phyloP scores from a whole-genome alignment of 2,113 vertebrate species.

The Pollachius pollachius region DNA sequence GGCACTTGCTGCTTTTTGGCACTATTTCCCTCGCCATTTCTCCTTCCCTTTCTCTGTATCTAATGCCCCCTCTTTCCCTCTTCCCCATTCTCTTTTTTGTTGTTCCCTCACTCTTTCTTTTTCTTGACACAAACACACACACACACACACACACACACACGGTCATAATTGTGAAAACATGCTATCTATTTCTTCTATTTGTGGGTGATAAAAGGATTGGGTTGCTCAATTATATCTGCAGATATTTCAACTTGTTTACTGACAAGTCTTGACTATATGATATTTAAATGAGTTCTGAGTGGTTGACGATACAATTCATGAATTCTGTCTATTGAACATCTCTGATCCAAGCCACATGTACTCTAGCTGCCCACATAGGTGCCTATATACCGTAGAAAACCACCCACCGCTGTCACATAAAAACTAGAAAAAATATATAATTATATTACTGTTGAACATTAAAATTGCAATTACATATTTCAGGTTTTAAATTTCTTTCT shows the following conservation, averaged over 20 bases:
- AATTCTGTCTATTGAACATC: too few relatives aligned
- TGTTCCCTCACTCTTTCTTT: conserved; percentile 15
- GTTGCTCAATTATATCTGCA: conserved; percentile 12
- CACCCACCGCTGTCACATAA: background rate
- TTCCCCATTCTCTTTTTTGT: conserved; percentile 34
- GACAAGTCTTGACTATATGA: background rate
- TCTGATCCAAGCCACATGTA: too few relatives aligned
- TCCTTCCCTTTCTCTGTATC: conserved; percentile 9
- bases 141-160: conserved; percentile 1
- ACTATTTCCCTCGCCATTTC: conserved; percentile 48
- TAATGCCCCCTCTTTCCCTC: background rate
- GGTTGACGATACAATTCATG: background rate
- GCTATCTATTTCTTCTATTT: conserved; percentile 24
- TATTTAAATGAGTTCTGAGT: background rate
- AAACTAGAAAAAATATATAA: background rate
- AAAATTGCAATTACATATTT: background rate
- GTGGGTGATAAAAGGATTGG: conserved; percentile 17
- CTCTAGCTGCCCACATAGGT: background rate
- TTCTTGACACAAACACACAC: background rate
- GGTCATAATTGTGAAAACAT: background rate
- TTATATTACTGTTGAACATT: conserved; percentile 4
- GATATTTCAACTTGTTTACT: conserved; percentile 9
- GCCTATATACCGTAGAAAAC: background rate
- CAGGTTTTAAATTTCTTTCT: background rate
- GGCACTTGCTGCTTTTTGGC: conserved; percentile 22